Evolutionary conservation across 1,140 invertebrate species (phyloP).

Genomic region (Philopotamus ludificatus): DNA sequence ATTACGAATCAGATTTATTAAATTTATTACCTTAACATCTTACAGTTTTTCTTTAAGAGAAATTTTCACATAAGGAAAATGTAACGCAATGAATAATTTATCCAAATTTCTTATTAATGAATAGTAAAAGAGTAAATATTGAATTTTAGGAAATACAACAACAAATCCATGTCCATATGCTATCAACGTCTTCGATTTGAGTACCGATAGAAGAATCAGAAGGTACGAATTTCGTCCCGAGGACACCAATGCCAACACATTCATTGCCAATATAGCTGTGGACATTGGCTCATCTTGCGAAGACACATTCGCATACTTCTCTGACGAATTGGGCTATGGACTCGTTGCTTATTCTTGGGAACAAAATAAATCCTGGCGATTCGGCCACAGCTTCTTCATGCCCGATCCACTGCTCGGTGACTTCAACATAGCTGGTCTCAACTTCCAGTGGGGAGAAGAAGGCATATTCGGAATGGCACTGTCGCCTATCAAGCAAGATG

Average conservation of each 20-base stretch:
- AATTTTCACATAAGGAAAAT: no score
- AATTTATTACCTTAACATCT: no score
- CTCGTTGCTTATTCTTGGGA: conserved; percentile 75
- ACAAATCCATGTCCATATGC: conserved; percentile 71
- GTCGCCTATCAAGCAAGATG: conserved; percentile 63
- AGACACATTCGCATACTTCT: conserved; percentile 76
- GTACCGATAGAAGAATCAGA: conserved; percentile 67
- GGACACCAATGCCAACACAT: conserved; percentile 73
- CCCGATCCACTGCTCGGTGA: conserved; percentile 76
- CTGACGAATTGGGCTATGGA: conserved; percentile 78
- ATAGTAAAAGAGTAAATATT: no score
- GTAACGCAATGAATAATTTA: no score
- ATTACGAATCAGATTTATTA: no score
- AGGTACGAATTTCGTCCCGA: conserved; percentile 68
- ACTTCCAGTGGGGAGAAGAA: conserved; percentile 80
- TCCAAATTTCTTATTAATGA: no score
- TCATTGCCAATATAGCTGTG: conserved; percentile 79
- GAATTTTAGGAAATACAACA: conserved; percentile 64
- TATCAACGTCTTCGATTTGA: conserved; percentile 73
- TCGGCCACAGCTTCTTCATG: conserved; percentile 72
- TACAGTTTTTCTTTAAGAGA: no score
- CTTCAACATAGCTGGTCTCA: conserved; percentile 74
- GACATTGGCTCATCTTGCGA: conserved; percentile 73
- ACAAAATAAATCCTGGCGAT: conserved; percentile 73
- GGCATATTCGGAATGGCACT: conserved; percentile 78